Conservation (phyloP, 2,113 vertebrate genomes). For the Vireo altiloquus region DNA sequence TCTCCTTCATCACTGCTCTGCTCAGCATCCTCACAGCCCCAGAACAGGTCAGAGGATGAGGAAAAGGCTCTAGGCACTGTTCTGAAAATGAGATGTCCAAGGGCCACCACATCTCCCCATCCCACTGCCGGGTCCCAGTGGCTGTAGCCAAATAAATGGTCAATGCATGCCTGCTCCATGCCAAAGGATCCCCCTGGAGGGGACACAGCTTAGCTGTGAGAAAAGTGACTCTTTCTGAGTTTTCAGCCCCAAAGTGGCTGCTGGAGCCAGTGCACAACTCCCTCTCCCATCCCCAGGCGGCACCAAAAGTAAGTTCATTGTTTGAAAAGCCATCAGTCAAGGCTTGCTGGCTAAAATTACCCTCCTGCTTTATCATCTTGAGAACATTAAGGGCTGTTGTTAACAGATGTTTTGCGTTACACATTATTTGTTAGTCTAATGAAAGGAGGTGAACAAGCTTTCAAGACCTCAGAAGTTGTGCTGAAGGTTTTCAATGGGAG, state of each 20-base stretch:
- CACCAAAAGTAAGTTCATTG: slow-evolving; percentile 39
- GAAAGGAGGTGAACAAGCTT: slow-evolving; percentile 78
- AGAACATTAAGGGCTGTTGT: slow-evolving; percentile 74
- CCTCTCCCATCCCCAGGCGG: not conserved
- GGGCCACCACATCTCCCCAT: not conserved
- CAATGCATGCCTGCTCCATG: not conserved
- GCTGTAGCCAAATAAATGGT: not conserved
- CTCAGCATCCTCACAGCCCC: not conserved
- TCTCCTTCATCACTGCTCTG: not conserved
- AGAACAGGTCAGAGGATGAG: not conserved
- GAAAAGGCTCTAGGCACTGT: not conserved
- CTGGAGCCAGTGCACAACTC: not conserved
- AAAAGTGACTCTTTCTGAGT: not conserved
- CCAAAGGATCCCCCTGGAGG: not conserved
- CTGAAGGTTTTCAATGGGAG: slow-evolving; percentile 53
- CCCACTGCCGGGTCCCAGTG: not conserved
- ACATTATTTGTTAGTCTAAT: slow-evolving; percentile 82
- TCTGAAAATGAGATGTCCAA: not conserved
- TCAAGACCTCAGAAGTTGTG: slow-evolving; percentile 69
- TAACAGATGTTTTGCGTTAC: slow-evolving; percentile 77
- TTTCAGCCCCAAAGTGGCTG: not conserved
- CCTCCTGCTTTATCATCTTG: slow-evolving; percentile 71
- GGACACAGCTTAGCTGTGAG: not conserved
- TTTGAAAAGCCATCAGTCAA: slow-evolving; percentile 51
- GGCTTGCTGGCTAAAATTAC: slow-evolving; percentile 64